Base-by-base conservation (phyloP, 2,113 vertebrate species). In the Malurus alboscapulatus region DNA sequence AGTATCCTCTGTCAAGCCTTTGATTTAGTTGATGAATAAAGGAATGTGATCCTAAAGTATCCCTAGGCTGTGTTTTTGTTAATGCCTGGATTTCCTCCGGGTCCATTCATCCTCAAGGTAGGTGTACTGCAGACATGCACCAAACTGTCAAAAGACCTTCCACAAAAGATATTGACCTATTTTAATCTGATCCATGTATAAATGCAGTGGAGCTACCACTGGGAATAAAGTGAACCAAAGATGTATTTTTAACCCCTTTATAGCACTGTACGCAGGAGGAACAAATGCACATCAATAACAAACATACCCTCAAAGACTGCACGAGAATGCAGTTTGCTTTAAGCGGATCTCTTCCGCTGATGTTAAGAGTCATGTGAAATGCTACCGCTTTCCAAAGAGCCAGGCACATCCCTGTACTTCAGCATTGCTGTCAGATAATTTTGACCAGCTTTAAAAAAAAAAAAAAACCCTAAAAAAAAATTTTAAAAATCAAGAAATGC, bases 171-270 rank as follows among this genome's bases (percentile, higher is more conserved):
- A 94, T 84, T 96, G 97, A 96, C 91, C 96, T 88, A 92, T 97
- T 97, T 97, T 96, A 96, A 96, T 96, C 92, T 93, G 91, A 95
- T 96, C 92, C 82, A 42, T 92, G 93, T 96, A 91, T 87, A 93
- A 95, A 95, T 87, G 92, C 84, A 86, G 77, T 45, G 73, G 88
- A 96, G 79, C 50, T 90, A 94, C 91, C 87, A 78, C 77, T 86
- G 93, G 94, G 95, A 97, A 96, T 94, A 95, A 88, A 95, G 73
- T 32, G 67, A 95, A 95, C 74, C 84, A 88, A 94, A 91, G 80
- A 91, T 72, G 74, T 94, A 82, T 88, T 88, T 96, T 96, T 95
- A 97, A 97, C 96, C 93, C 96, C 57, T 97, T 94, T 59, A 59
- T 93, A 51, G 57, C 84, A 72, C 47, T 1, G 0, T 19, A 68